phyloP scores from a whole-genome alignment of 2,888 invertebrate species.

The Netelia inedita region DNA sequence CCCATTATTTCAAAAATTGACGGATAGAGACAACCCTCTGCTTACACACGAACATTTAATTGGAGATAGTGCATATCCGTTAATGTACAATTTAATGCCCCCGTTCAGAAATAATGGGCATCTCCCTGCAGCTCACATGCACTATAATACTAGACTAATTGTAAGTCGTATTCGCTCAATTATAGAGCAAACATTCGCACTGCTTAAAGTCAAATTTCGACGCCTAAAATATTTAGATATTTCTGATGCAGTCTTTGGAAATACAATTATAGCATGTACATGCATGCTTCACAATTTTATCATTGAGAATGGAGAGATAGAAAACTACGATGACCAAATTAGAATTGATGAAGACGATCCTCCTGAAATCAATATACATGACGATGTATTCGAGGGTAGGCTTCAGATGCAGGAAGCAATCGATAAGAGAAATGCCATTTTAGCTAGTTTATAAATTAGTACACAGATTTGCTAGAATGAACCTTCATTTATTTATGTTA shows the following conservation, averaged over 20 bases:
- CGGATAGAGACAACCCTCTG: constrained; percentile 13
- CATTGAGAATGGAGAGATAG: background rate
- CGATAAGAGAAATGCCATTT: no score
- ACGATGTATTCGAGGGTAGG: no score
- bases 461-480: no score
- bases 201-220: constrained; percentile 5
- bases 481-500: no score
- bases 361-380: no score
- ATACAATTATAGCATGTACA: constrained; percentile 8
- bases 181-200: constrained; percentile 21
- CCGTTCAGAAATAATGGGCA: constrained; percentile 26
- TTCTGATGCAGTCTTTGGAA: background rate
- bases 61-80: constrained; percentile 23
- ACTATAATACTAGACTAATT: constrained; percentile 6
- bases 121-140: background rate
- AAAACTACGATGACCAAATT: no score
- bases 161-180: constrained; percentile 14
- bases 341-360: no score
- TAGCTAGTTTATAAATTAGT: no score
- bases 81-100: constrained; percentile 12
- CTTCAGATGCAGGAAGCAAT: no score
- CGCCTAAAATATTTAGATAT: constrained; percentile 17
- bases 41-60: constrained; percentile 15
- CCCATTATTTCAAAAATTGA: background rate
- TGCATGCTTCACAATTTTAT: constrained; percentile 26